Conservation (phyloP, 2,797 vertebrate species). For the Prunella strophiata region DNA sequence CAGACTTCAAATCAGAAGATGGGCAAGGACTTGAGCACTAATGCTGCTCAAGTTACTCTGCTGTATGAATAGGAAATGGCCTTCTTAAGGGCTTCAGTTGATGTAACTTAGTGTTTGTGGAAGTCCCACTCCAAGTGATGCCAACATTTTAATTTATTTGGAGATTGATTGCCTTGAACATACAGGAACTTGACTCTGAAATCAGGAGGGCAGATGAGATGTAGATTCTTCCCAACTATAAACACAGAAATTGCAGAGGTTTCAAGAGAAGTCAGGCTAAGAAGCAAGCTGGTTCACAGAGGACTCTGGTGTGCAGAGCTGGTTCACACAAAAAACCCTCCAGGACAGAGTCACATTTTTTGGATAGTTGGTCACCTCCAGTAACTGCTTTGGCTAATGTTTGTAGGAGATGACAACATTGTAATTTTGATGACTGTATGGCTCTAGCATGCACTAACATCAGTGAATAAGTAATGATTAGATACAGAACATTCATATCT, state of each 20-base stretch:
- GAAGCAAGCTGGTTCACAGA: neutral
- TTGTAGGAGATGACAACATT: neutral
- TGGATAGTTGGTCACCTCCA: neutral
- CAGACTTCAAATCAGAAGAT: slow-evolving; percentile 1
- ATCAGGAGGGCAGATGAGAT: neutral
- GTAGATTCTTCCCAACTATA: neutral
- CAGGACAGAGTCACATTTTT: neutral
- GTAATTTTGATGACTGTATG: neutral
- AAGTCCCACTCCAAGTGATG: neutral
- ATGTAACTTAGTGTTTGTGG: neutral
- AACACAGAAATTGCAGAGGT: neutral
- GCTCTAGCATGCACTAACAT: neutral
- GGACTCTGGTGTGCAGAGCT: neutral
- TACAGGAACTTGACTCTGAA: neutral
- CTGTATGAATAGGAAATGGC: neutral
- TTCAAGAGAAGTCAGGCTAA: neutral
- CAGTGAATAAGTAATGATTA: neutral
- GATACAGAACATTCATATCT: neutral
- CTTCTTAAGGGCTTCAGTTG: neutral
- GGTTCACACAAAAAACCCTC: neutral
- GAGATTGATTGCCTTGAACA: neutral
- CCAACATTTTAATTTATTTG: neutral
- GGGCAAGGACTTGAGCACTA: neutral
- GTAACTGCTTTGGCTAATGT: neutral
- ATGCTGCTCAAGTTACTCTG: neutral